phyloP scores from a whole-genome alignment of 2,888 invertebrate genomes.

The Anarsia innoxiella region DNA sequence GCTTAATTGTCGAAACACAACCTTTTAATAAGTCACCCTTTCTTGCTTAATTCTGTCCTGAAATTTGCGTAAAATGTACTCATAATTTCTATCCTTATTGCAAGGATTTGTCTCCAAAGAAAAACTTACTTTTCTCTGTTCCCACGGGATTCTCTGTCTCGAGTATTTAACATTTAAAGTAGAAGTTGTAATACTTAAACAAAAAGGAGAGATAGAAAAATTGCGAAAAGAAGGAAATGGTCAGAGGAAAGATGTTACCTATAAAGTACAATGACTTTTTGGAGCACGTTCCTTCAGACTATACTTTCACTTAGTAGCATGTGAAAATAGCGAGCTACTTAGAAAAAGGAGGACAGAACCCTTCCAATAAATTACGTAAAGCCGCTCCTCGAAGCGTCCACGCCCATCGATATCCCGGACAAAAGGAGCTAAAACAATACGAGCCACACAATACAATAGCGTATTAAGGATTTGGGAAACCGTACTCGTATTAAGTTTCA shows the following conservation, averaged over 20 bases:
- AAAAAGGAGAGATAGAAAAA: no score
- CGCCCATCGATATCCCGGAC: conserved; percentile 11
- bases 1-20: conserved; percentile 53
- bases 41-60: conserved; percentile 1
- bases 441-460: conserved; percentile 4
- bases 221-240: no score
- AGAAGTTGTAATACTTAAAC: no score
- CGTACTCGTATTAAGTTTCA: background rate
- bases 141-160: no score
- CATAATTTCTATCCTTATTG: background rate
- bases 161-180: no score
- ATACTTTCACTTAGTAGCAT: no score
- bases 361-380: conserved; percentile 10
- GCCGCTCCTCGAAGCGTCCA: conserved; percentile 8
- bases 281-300: no score
- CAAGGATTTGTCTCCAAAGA: no score
- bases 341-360: conserved; percentile 4
- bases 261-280: no score
- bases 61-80: conserved; percentile 1
- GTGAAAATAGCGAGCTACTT: no score
- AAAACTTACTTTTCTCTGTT: no score
- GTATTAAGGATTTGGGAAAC: background rate
- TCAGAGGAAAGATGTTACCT: no score
- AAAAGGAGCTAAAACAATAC: conserved; percentile 7
- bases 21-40: conserved; percentile 21